Conservation (phyloP, 2,113 vertebrate genomes). For the Alligator sinensis region DNA sequence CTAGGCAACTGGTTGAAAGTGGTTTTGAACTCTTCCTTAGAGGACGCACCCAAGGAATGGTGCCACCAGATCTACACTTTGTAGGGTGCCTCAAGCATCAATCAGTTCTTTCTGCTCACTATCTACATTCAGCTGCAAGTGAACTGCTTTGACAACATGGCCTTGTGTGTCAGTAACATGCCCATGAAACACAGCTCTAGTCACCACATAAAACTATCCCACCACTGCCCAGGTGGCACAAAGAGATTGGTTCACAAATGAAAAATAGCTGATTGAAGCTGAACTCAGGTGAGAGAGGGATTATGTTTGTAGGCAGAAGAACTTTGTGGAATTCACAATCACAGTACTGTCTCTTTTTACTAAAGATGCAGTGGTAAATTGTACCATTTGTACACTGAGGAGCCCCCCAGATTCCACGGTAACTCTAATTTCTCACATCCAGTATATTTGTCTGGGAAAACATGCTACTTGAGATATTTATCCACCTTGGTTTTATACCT, state of each 20-base stretch:
- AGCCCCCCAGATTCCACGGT: too few relatives aligned
- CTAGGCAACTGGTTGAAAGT: neutral
- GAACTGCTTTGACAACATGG: neutral
- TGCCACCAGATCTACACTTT: neutral
- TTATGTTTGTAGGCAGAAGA: neutral
- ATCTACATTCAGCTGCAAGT: neutral
- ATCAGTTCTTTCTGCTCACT: neutral
- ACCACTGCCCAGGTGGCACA: neutral
- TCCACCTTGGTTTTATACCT: rapidly evolving
- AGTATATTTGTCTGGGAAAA: too few relatives aligned
- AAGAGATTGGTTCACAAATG: neutral
- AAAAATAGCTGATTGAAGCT: neutral
- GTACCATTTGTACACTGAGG: too few relatives aligned
- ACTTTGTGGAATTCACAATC: too few relatives aligned
- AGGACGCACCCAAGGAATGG: neutral
- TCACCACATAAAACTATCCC: neutral
- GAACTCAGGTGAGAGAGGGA: neutral
- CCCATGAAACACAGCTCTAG: neutral
- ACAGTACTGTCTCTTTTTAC: too few relatives aligned
- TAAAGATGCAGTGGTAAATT: too few relatives aligned
- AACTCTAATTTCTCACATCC: too few relatives aligned
- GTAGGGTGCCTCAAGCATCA: neutral
- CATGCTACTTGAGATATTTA: too few relatives aligned
- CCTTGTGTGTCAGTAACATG: neutral
- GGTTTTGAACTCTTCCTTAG: neutral